Evolutionary conservation across 2,113 vertebrate species (phyloP), one percentile per base, ranked within the genome.

Genomic region (Rhabdomys dilectus): DNA sequence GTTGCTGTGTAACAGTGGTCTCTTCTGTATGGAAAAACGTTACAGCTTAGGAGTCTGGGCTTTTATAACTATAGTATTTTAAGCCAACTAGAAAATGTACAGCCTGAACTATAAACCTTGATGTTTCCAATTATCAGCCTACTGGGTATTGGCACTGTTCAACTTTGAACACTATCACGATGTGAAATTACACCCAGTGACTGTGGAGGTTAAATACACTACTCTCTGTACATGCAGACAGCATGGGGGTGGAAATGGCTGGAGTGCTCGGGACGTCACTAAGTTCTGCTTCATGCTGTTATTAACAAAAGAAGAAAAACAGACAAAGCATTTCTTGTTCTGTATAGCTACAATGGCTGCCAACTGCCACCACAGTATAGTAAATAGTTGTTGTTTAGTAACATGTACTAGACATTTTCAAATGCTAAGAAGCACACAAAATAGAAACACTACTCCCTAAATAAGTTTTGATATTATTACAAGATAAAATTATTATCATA

Each of bases 61-160:
- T 96, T 21, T 91, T 24, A 3, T 70, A 26, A 94, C 24, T 51
- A 94, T 24, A 29, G 36, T 48, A 73, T 88, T 73, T 77, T 78
- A 95, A 72, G 66, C 10, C 45, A 36, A 68, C 85, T 64, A 64
- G 60, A 91, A 93, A 72, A 93, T 45, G 22, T 93, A 93, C 94
- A 90, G 42, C 6, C 72, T 78, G 24, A 73, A 91, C 64, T 89
- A 7, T 45, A 78, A 31, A 24, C 60, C 53, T 87, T 58, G 24
- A 34, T 95, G 56, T 93, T 84, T 93, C 93, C 48, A 80, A n/a
- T 97, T 51, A 92, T n/a, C 5, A 70, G 56, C 64, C 68, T 29
- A 51, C 13, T 70, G 42, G 73, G 53, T 75, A 51, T 62, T 78
- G 72, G 42, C 45, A 68, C 48, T 70, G 29, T 62, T 91, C 48